Evolutionary conservation across 2,113 vertebrate genomes (phyloP).

Genomic region (Lynx canadensis): DNA sequence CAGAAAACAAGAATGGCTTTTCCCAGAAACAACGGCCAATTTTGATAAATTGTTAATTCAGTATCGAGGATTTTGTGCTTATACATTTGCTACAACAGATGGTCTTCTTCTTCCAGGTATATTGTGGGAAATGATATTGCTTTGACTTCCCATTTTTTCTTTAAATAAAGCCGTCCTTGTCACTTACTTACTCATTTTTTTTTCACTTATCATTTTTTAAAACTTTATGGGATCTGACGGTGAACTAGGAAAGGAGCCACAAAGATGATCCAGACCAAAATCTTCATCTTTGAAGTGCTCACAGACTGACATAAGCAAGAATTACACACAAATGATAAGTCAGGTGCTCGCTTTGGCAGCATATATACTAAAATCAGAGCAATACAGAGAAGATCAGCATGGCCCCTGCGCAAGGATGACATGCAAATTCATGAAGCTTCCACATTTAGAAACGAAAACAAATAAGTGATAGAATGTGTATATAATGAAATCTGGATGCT

Average conservation of each 20-base stretch:
- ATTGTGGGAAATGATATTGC: neutral
- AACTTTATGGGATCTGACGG: neutral
- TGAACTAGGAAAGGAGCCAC: neutral
- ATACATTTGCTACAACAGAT: slow-evolving; percentile 87
- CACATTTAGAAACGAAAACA: no score
- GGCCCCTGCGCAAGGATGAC: no score
- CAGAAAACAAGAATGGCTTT: slow-evolving; percentile 90
- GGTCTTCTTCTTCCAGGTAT: slow-evolving; percentile 93
- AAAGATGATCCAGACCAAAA: neutral
- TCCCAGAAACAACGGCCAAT: slow-evolving; percentile 87
- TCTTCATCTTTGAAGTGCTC: neutral
- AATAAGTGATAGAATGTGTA: neutral
- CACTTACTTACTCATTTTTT: neutral
- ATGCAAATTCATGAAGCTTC: no score
- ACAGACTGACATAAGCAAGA: neutral
- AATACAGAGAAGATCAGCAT: no score
- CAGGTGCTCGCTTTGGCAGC: no score
- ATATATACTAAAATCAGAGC: no score
- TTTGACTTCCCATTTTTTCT: neutral
- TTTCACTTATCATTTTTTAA: neutral
- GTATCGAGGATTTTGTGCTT: slow-evolving; percentile 92
- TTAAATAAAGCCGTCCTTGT: neutral
- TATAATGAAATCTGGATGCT: neutral
- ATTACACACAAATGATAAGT: neutral
- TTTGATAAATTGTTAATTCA: slow-evolving; percentile 89